Evolutionary conservation across 35 echinoderm and acorn worm genomes (phyloP).

Genomic region (Heliocidaris tuberculata): DNA sequence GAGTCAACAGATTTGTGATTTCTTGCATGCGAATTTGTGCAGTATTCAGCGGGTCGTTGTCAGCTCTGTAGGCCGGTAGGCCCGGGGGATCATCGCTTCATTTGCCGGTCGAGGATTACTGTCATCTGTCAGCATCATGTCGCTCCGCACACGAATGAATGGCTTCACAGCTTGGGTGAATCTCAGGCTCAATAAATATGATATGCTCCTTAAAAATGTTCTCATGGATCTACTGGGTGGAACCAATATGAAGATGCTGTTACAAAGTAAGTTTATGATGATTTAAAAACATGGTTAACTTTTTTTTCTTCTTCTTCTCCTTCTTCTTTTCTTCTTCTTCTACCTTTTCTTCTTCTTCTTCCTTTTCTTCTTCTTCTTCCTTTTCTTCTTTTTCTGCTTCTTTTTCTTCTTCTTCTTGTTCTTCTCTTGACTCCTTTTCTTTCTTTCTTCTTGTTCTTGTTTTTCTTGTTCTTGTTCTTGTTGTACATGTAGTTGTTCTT

Average conservation of each 20-base stretch:
- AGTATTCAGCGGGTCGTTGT: background rate
- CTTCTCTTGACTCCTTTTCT: too few species aligned
- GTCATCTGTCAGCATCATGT: constrained; percentile 60
- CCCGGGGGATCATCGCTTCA: background rate
- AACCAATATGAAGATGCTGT: constrained; percentile 95
- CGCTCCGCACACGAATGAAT: constrained; percentile 83
- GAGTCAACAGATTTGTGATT: background rate
- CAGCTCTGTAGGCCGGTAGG: background rate
- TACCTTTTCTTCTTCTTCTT: too few species aligned
- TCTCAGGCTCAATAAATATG: constrained; percentile 81
- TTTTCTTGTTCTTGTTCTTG: too few species aligned
- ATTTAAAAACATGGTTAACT: too few species aligned
- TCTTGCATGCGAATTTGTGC: background rate
- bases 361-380: too few species aligned
- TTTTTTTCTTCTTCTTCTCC: too few species aligned
- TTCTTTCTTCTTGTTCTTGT: too few species aligned
- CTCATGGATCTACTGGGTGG: constrained; percentile 93
- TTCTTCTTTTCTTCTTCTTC: background rate
- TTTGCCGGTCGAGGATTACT: background rate
- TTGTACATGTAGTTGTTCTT: too few species aligned
- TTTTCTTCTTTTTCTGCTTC: too few species aligned
- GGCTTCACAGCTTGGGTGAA: constrained; percentile 96
- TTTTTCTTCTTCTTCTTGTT: too few species aligned
- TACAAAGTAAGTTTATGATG: constrained; percentile 75
- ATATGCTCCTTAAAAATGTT: constrained; percentile 89